Percentiles rank a stretch among this genome's conserved stretches.
Evolutionary conservation across 1,140 invertebrate species (phyloP).

Genomic region (Drosophila busckii): DNA sequence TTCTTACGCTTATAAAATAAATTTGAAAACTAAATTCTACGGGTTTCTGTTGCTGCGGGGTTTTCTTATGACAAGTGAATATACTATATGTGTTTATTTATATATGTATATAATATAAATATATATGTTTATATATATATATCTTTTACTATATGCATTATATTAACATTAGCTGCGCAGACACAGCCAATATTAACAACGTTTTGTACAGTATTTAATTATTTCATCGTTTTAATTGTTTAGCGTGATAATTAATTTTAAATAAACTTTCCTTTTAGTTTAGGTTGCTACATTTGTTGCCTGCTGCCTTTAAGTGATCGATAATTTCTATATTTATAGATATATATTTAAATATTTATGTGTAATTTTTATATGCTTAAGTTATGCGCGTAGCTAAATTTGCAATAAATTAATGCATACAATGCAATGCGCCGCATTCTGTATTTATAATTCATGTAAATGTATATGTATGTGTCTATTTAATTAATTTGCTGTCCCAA

Average conservation of each 20-base stretch:
- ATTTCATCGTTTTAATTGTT: slow-evolving; percentile 21
- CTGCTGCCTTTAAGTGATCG: slow-evolving; percentile 58
- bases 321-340: slow-evolving; percentile 18
- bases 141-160: slow-evolving; percentile 52
- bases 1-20: slow-evolving; percentile 55
- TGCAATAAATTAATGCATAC: slow-evolving; percentile 65
- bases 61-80: slow-evolving; percentile 41
- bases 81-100: slow-evolving; percentile 44
- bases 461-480: slow-evolving; percentile 38
- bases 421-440: slow-evolving; percentile 52
- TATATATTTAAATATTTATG: slow-evolving; percentile 43
- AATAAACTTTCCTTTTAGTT: slow-evolving; percentile 54
- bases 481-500: slow-evolving; percentile 43
- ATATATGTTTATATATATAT: slow-evolving; percentile 44
- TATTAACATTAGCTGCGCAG: slow-evolving; percentile 37
- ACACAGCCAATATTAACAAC: slow-evolving; percentile 46
- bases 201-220: slow-evolving; percentile 60
- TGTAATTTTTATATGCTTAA: slow-evolving; percentile 56
- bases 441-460: slow-evolving; percentile 36
- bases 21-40: slow-evolving; percentile 58
- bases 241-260: slow-evolving; percentile 64
- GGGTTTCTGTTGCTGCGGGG: slow-evolving; percentile 40
- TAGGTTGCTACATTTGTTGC: slow-evolving; percentile 56
- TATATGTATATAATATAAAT: slow-evolving; percentile 34
- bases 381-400: slow-evolving; percentile 53